These are phyloP conservation scores for Medauroidea extradentata DNA, from an alignment of 1,140 invertebrate species.

Conservation along the genomic window DNA sequence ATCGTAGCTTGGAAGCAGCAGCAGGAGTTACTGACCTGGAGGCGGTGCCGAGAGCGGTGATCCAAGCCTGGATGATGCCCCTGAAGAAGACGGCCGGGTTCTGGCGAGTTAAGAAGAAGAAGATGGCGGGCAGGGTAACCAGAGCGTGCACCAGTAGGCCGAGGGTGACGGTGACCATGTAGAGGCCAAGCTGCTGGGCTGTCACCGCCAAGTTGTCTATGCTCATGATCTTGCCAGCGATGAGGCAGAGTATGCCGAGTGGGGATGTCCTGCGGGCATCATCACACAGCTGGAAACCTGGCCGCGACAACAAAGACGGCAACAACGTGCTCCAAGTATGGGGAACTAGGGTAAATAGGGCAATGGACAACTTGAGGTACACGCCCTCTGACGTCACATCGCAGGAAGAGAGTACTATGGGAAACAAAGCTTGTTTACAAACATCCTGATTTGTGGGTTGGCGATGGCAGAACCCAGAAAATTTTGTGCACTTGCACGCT, in stretches of 20 bases:
- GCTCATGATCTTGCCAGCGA: conserved; percentile 61
- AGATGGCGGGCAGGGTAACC: conserved; percentile 58
- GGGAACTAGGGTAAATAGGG: no score
- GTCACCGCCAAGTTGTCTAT: conserved; percentile 57
- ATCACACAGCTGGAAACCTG: neutral
- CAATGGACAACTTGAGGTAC: no score
- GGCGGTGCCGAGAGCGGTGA: conserved; percentile 64
- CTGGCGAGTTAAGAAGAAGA: conserved; percentile 54
- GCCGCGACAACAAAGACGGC: no score
- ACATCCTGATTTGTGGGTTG: no score
- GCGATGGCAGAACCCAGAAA: no score
- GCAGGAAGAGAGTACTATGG: no score
- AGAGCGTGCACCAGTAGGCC: conserved; percentile 61
- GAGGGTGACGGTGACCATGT: conserved; percentile 60
- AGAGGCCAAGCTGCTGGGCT: conserved; percentile 58
- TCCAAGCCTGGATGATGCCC: conserved; percentile 57
- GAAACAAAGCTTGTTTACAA: no score
- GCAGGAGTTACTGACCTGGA: conserved; percentile 55
- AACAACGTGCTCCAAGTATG: no score
- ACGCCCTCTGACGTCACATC: no score
- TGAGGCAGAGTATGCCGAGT: conserved; percentile 64
- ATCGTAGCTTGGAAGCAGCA: no score
- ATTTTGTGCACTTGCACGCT: no score
- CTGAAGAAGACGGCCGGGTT: conserved; percentile 61
- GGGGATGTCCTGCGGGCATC: conserved; percentile 56